These are phyloP conservation scores for Holotrichia oblita DNA, from an alignment of 1,140 invertebrate species.

Conservation along the genomic window DNA sequence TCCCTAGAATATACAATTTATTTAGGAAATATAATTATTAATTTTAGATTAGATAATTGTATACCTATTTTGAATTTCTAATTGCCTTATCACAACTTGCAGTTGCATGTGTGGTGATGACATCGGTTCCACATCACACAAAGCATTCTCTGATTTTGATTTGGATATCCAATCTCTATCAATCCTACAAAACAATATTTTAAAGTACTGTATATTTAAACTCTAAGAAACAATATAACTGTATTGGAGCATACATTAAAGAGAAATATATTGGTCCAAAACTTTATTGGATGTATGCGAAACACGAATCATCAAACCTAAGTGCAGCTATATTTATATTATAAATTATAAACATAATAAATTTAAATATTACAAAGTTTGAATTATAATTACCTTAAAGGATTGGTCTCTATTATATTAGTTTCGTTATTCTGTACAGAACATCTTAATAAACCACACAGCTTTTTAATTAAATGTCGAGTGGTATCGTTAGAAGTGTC, in stretches of 20 bases:
- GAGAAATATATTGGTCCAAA: no score
- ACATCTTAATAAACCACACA: slow-evolving; percentile 52
- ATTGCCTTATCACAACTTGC: slow-evolving; percentile 69
- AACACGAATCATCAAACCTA: no score
- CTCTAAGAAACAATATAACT: not conserved
- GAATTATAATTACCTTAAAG: slow-evolving; percentile 35
- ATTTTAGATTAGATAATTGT: slow-evolving; percentile 35
- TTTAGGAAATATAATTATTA: slow-evolving; percentile 32
- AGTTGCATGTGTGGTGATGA: slow-evolving; percentile 62
- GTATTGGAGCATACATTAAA: no score
- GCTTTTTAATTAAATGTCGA: slow-evolving; percentile 57
- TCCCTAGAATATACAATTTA: slow-evolving; percentile 50
- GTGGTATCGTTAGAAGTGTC: slow-evolving; percentile 56
- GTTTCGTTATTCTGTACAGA: slow-evolving; percentile 45
- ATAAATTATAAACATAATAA: no score
- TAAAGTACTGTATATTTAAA: not conserved
- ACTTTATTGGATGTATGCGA: no score
- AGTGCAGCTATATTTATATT: no score
- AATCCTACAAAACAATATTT: slow-evolving; percentile 27
- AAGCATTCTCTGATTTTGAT: slow-evolving; percentile 1
- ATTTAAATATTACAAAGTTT: no score
- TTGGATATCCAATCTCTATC: slow-evolving; percentile 26
- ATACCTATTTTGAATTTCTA: slow-evolving; percentile 70
- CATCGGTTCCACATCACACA: slow-evolving; percentile 47
- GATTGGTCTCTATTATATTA: slow-evolving; percentile 30